Base-by-base conservation (phyloP, 2,888 invertebrate genomes). In the Eupithecia centaureata region DNA sequence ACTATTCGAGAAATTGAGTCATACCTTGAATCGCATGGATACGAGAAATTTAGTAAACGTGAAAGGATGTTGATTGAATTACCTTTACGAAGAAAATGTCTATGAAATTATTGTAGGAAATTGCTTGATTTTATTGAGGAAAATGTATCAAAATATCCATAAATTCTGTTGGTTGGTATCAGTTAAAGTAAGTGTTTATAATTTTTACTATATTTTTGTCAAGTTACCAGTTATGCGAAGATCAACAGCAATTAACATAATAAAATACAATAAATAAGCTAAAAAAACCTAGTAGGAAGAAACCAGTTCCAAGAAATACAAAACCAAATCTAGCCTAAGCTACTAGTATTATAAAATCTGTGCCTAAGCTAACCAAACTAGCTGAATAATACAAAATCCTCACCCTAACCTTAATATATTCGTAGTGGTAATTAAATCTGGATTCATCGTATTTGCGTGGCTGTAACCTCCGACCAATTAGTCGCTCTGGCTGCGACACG, bases 401-500 rank as follows among this genome's bases (percentile, higher is more conserved):
- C 2, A 27, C 28, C 27, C 54, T 27, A 54, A 51, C 22, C 42
- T 61, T 7, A 33, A 28, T 51, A 58, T 51, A 63, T 63, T 58
- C 38, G 51, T 51, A 22, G 33, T 42, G 27, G 38, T 38, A 64
- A 68, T 68, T 68, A 64, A 65, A 52, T 58, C 57, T 58, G 58
- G 61, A 62, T 61, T 58, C 47, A 54, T 57, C 32, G 33, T 38
- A 61, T 33, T 64, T 56, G 42, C 60, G 51, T 58, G 18, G 56
- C 30, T 28, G 18, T 30, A 32, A 68, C 61, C 57, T 47, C 47
- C 28, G 13, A 56, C 61, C 61, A 68, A 68, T 68, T 65, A 62
- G 62, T 32, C 61, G 38, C 27, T 65, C 32, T 65, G 61, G 38
- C 61, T 32, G 65, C 42, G 62, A 59, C 65, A 65, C 32, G 60